Base-by-base conservation (phyloP, 2,888 invertebrate species). In the Halictus ligatus region DNA sequence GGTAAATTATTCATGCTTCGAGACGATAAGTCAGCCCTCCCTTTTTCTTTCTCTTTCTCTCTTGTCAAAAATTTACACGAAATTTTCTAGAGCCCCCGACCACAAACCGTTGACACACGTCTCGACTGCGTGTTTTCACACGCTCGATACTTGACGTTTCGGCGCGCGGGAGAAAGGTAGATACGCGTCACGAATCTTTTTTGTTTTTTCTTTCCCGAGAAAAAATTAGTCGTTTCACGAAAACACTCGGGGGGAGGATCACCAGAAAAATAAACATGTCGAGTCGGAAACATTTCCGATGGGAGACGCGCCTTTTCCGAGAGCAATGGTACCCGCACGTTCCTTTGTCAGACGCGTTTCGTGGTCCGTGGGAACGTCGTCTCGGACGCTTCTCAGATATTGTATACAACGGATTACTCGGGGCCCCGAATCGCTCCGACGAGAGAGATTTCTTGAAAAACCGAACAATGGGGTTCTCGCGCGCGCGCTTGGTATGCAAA, bases 1-100 rank as follows among this genome's bases (percentile, higher is more conserved):
- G 91, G 91, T 92, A 90, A 93, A 93, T 92, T 92, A 93, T 93
- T 93, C 92, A 92, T 92, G 88, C 85, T 76, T 71, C 83, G 85
- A 83, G 80, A 80, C 91, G 78, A 84, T 88, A 46, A 85, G 81
- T 90, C 88, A 76, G 86, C 87, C 87, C 21, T 90, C 84, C 78
- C 29, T 69, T 10, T 21, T 35, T 85, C 83, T 78, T 82, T 84
- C 25, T 64, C 13, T 29, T 0, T 13, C n/a, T 5, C 4, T 3
- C 6, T 29, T 29, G 29, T 64, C 15, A 29, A 15, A 64, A 18
- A 29, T 64, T 64, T 18, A 64, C 64, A 64, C 29, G 64, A 18
- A 35, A 64, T 35, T 58, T 58, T 12, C 58, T n/a, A 15, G 13
- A 60, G 10, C 2, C 13, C 13, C 21, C 8, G 54, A 18, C 40